These are phyloP conservation scores for Heliconius sara DNA, from an alignment of 2,888 invertebrate species.

Conservation along the genomic window DNA sequence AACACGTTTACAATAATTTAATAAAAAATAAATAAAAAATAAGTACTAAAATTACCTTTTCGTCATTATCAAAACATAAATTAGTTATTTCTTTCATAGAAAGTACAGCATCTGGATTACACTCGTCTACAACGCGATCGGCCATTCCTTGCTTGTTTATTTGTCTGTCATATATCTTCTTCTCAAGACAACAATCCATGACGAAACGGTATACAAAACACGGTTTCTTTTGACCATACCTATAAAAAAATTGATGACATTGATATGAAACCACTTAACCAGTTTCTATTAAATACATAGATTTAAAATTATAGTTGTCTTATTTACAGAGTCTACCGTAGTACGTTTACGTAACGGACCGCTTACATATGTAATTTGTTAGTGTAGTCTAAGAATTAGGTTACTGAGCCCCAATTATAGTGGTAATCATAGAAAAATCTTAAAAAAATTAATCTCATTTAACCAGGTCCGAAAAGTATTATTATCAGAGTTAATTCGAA, in stretches of 20 bases:
- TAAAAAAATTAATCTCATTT: no score
- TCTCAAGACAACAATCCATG: slow-evolving; percentile 98
- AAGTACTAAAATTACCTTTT: slow-evolving; percentile 69
- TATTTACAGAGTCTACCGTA: no score
- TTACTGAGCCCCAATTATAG: no score
- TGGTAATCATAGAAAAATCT: no score
- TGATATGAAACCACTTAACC: not conserved
- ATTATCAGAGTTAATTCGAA: no score
- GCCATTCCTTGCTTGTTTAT: slow-evolving; percentile 99
- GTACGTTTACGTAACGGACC: no score
- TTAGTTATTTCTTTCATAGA: slow-evolving; percentile 95
- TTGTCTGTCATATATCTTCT: slow-evolving; percentile 99
- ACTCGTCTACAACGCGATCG: slow-evolving; percentile 98
- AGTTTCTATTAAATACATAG: no score
- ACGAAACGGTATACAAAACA: slow-evolving; percentile 98
- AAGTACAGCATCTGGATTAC: slow-evolving; percentile 97
- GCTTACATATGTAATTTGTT: no score
- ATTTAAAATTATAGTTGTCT: no score
- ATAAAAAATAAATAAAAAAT: not conserved
- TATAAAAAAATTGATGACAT: slow-evolving; percentile 52
- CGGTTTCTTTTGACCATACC: slow-evolving; percentile 96
- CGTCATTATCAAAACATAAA: slow-evolving; percentile 94
- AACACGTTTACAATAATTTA: not conserved
- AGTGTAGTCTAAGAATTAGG: no score
- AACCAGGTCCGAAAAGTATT: no score